Conservation (phyloP, 2,797 vertebrate genomes). For the Ficedula albicollis region DNA sequence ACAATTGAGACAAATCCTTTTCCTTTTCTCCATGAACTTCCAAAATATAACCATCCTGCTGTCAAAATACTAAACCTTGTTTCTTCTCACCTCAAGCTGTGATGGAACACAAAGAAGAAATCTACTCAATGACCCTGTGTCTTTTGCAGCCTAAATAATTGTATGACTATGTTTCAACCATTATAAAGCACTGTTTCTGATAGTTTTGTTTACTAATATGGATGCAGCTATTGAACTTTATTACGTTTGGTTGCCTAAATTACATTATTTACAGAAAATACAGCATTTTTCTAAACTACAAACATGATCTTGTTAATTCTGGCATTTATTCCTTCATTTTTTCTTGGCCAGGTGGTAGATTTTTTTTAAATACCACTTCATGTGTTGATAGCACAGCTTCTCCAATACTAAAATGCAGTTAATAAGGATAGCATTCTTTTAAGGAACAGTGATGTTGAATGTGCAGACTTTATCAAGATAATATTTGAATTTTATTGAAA, state of each 20-base stretch:
- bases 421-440: not conserved
- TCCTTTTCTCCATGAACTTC: not conserved
- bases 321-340: not conserved
- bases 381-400: not conserved
- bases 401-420: not conserved
- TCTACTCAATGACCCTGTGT: not conserved
- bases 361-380: not conserved
- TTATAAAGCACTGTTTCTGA: not conserved
- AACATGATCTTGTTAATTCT: not conserved
- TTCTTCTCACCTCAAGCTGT: not conserved
- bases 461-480: not conserved
- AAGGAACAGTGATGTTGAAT: not conserved
- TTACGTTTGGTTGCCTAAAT: not conserved
- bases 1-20: constrained; percentile 6
- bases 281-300: not conserved
- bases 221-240: not conserved
- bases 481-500: not conserved
- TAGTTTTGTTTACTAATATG: not conserved
- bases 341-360: not conserved
- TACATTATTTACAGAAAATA: not conserved
- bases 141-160: not conserved
- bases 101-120: not conserved
- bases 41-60: not conserved
- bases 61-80: not conserved
- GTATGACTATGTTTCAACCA: not conserved